Evolutionary conservation across 2,888 invertebrate species (phyloP).

Genomic region (Pollenia amentaria): DNA sequence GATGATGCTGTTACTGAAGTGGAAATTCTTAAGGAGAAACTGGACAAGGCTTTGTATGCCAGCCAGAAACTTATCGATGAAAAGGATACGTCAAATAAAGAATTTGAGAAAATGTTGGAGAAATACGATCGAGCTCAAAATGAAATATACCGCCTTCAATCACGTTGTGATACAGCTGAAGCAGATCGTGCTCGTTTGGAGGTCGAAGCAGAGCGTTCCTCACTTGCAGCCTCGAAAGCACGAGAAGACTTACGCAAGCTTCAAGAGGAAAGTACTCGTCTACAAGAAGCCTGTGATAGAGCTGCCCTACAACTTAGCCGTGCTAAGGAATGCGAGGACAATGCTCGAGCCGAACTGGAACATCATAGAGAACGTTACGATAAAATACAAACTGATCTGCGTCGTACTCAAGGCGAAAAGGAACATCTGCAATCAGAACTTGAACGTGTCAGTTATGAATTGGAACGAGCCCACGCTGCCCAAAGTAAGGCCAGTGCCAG

Average conservation of each 20-base stretch:
- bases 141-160: slow-evolving; percentile 94
- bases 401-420: slow-evolving; percentile 92
- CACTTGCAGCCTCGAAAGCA: slow-evolving; percentile 91
- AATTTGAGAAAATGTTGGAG: slow-evolving; percentile 96
- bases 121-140: slow-evolving; percentile 96
- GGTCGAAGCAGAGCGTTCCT: slow-evolving; percentile 93
- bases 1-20: slow-evolving; percentile 94
- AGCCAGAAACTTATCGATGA: slow-evolving; percentile 94
- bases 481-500: slow-evolving; percentile 93
- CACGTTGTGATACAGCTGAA: slow-evolving; percentile 93
- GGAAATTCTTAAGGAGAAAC: slow-evolving; percentile 94
- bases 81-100: slow-evolving; percentile 94
- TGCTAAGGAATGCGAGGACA: slow-evolving; percentile 95
- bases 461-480: slow-evolving; percentile 94
- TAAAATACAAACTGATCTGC: slow-evolving; percentile 93
- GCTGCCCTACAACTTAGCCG: slow-evolving; percentile 93
- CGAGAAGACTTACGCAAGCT: slow-evolving; percentile 94
- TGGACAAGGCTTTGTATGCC: slow-evolving; percentile 93
- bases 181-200: slow-evolving; percentile 94
- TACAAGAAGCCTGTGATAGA: slow-evolving; percentile 95
- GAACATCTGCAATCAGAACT: slow-evolving; percentile 94
- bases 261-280: slow-evolving; percentile 93
- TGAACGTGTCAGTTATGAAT: slow-evolving; percentile 93
- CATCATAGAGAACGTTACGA: slow-evolving; percentile 95
- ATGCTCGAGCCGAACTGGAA: slow-evolving; percentile 94